These are phyloP conservation scores for Ditula angustiorana DNA, from an alignment of 2,888 invertebrate species.

Conservation along the genomic window DNA sequence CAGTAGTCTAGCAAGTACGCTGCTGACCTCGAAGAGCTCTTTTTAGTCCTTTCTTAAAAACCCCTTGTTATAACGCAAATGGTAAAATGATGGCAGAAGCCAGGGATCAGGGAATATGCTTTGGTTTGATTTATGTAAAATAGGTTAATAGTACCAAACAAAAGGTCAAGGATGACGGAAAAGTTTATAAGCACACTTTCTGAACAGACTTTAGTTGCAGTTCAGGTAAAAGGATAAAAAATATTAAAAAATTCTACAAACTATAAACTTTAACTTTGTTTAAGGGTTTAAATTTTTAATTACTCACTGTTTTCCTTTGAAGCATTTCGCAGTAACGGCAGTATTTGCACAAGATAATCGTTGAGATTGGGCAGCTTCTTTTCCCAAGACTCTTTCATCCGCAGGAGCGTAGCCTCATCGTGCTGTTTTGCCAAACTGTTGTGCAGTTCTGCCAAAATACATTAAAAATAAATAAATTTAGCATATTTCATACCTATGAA, in stretches of 20 bases:
- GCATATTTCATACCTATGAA: too few species aligned
- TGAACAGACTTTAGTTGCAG: background rate
- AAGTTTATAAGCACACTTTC: too few species aligned
- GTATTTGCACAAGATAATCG: constrained; percentile 72
- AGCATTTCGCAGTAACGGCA: constrained; percentile 74
- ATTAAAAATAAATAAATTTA: background rate
- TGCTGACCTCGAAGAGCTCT: too few species aligned
- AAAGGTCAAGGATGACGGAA: too few species aligned
- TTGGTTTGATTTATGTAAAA: too few species aligned
- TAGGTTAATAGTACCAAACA: too few species aligned
- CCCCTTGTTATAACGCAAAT: too few species aligned
- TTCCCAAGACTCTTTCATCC: constrained; percentile 79
- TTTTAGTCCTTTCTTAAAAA: too few species aligned
- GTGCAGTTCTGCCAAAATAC: constrained; percentile 63
- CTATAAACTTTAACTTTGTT: background rate
- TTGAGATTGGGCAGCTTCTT: constrained; percentile 69
- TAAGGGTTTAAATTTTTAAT: background rate
- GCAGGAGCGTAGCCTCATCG: constrained; percentile 63
- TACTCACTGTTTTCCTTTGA: constrained; percentile 76
- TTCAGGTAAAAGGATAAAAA: background rate
- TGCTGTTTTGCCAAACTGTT: constrained; percentile 70
- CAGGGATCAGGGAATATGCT: too few species aligned
- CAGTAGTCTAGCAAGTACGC: too few species aligned
- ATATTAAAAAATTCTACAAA: background rate
- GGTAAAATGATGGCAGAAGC: too few species aligned